Conservation (phyloP, 2,797 vertebrate species). For the Rhinella marina region DNA sequence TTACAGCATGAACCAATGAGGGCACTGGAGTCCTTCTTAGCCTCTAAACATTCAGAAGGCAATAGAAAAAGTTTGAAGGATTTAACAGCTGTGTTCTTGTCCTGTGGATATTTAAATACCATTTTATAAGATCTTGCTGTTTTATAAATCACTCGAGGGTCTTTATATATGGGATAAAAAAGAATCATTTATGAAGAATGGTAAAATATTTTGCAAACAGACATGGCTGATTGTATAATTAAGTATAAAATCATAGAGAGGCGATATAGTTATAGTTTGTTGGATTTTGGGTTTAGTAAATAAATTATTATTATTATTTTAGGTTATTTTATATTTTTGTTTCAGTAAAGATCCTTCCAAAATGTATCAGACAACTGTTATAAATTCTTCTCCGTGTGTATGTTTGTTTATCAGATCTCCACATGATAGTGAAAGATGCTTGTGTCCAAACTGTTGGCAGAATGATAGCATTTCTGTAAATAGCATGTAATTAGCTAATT, state of each 20-base stretch:
- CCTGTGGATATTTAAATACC: constrained; percentile 67
- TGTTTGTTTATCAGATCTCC: background rate
- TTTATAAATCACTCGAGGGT: constrained; percentile 32
- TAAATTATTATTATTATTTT: background rate
- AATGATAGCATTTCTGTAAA: background rate
- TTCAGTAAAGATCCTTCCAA: background rate
- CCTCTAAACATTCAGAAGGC: constrained; percentile 61
- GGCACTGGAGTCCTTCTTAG: constrained; percentile 63
- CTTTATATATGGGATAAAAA: constrained; percentile 41
- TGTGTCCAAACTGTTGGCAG: background rate
- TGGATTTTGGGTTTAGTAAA: background rate
- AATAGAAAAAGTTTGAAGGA: constrained; percentile 65
- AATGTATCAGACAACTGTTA: background rate
- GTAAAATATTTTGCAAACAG: constrained; percentile 4
- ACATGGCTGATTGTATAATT: background rate
- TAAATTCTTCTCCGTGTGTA: background rate
- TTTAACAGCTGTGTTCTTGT: constrained; percentile 67
- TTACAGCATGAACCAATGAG: constrained; percentile 59
- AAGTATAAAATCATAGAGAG: background rate
- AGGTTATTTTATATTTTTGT: background rate
- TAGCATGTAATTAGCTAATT: constrained; percentile 45
- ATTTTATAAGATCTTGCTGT: constrained; percentile 64
- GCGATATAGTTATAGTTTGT: background rate
- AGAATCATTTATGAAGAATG: constrained; percentile 41
- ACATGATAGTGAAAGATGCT: background rate